phyloP scores from a whole-genome alignment of 1,140 invertebrate species.

The Copidosoma floridanum region DNA sequence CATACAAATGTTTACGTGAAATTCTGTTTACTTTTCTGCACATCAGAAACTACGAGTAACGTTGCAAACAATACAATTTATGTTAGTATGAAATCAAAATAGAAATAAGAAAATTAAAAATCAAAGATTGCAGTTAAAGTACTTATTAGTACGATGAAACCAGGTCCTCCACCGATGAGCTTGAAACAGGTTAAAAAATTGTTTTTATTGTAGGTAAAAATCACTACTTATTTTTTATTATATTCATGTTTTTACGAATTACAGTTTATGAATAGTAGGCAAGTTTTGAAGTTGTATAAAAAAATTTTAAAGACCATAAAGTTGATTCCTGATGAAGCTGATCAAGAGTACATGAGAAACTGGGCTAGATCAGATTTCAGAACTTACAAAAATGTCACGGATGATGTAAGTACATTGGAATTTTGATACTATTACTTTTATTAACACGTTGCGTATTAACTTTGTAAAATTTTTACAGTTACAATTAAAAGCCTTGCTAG shows the following conservation, averaged over 20 bases:
- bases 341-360: conserved; percentile 63
- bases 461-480: conserved; percentile 32
- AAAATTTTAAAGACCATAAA: conserved; percentile 68
- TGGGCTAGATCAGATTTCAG: conserved; percentile 74
- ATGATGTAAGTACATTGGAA: conserved; percentile 56
- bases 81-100: too few species aligned
- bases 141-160: not conserved
- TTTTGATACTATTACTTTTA: not conserved
- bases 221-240: too few species aligned
- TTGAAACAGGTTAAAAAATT: conserved; percentile 29
- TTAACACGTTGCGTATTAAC: conserved; percentile 1
- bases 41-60: too few species aligned
- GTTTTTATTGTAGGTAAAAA: not conserved
- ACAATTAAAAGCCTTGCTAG: conserved; percentile 69
- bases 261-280: conserved; percentile 73
- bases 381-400: conserved; percentile 64
- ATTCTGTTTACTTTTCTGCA: too few species aligned
- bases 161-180: conserved; percentile 8
- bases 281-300: conserved; percentile 74
- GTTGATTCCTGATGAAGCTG: conserved; percentile 64
- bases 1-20: too few species aligned
- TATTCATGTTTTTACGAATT: too few species aligned
- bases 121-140: not conserved
- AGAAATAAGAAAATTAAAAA: not conserved
- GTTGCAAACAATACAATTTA: too few species aligned